These are phyloP conservation scores for Furnarius figulus DNA, from an alignment of 2,113 vertebrate species.

Conservation along the genomic window DNA sequence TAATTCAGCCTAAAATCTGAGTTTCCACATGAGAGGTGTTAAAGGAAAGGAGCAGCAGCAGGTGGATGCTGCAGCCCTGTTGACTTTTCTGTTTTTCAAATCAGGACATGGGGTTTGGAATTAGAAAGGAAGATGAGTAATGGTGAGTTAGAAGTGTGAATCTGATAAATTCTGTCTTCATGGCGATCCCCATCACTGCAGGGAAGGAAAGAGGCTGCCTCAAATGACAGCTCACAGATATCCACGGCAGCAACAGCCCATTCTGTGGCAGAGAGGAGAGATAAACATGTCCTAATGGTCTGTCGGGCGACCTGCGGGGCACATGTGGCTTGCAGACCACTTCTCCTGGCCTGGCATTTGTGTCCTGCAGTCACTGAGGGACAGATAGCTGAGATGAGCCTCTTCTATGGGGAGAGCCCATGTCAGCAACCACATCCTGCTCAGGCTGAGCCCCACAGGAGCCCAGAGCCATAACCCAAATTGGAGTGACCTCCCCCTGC, in stretches of 20 bases:
- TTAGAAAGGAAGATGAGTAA: neutral
- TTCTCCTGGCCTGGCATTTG: neutral
- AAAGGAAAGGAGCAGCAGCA: neutral
- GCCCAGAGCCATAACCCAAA: rapidly evolving
- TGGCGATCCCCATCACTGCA: neutral
- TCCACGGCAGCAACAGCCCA: neutral
- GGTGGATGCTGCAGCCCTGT: neutral
- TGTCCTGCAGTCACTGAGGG: neutral
- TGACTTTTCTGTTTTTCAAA: neutral
- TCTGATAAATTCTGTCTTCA: neutral
- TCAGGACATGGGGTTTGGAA: neutral
- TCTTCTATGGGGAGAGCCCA: rapidly evolving
- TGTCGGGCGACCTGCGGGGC: neutral
- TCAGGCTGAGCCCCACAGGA: rapidly evolving
- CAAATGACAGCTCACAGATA: neutral
- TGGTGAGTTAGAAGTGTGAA: neutral
- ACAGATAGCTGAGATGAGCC: neutral
- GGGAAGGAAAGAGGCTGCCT: neutral
- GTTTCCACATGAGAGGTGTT: neutral
- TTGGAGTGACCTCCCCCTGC: rapidly evolving
- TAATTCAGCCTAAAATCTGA: neutral
- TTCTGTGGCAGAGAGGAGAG: neutral
- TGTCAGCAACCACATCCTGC: neutral
- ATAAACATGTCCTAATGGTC: neutral
- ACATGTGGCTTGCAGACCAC: neutral